Evolutionary conservation across 2,888 invertebrate genomes (phyloP).

Genomic region (Oeneis ivallda): DNA sequence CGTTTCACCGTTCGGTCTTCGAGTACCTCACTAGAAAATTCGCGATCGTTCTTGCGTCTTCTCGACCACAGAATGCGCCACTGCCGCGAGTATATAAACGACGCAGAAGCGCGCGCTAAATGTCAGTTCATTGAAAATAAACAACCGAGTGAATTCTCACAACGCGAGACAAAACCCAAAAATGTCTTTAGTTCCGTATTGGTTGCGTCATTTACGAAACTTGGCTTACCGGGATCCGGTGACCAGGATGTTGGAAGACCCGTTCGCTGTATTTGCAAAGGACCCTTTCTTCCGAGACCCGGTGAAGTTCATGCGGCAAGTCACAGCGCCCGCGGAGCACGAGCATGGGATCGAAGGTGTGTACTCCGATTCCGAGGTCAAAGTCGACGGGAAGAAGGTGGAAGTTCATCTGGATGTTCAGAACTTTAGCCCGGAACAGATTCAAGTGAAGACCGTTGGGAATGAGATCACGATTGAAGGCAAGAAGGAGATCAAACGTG

Average conservation of each 20-base stretch:
- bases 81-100: constrained; percentile 56
- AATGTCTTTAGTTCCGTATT: constrained; percentile 74
- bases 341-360: constrained; percentile 72
- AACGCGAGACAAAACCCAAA: constrained; percentile 41
- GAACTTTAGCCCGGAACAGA: constrained; percentile 90
- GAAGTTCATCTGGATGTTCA: constrained; percentile 88
- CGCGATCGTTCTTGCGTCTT: constrained; percentile 52
- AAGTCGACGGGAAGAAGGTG: constrained; percentile 84
- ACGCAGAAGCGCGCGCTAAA: constrained; percentile 36
- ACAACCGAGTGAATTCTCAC: constrained; percentile 34
- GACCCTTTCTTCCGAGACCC: constrained; percentile 74
- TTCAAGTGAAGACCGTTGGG: constrained; percentile 89
- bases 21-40: constrained; percentile 50
- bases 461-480: constrained; percentile 88
- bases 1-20: neutral
- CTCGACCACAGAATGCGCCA: constrained; percentile 60
- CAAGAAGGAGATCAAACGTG: constrained; percentile 88
- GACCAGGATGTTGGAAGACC: constrained; percentile 61
- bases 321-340: constrained; percentile 51
- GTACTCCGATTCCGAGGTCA: constrained; percentile 80
- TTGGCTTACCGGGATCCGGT: constrained; percentile 63
- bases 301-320: constrained; percentile 58
- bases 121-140: constrained; percentile 52
- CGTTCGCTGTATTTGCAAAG: constrained; percentile 57
- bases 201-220: constrained; percentile 71